A percentile compares a stretch with the other conserved stretches of the same genome.
Evolutionary conservation across 2,797 vertebrate species (phyloP).

Genomic region (Lophius americanus): DNA sequence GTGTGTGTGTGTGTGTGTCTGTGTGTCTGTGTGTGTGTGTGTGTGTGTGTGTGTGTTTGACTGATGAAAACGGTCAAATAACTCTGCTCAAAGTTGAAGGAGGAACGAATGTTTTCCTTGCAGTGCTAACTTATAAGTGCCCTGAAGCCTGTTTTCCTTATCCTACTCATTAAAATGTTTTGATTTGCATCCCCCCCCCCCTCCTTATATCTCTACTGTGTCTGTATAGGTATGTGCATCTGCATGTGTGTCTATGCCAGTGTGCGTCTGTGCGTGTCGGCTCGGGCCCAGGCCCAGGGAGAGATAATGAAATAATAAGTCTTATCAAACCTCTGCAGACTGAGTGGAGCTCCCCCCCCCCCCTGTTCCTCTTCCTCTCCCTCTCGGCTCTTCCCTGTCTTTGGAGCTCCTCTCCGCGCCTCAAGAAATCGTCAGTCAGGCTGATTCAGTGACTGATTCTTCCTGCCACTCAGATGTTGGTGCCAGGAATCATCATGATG

Average conservation of each 20-base stretch:
- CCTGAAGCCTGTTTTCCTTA: slow-evolving; percentile 56
- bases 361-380: slow-evolving; percentile 34
- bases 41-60: not conserved
- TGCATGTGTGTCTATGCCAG: slow-evolving; percentile 22
- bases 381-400: slow-evolving; percentile 43
- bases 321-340: slow-evolving; percentile 81
- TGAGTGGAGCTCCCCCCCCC: slow-evolving; percentile 64
- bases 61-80: slow-evolving; percentile 16
- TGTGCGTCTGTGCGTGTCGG: slow-evolving; percentile 49
- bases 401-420: not conserved
- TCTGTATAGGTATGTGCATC: slow-evolving; percentile 16
- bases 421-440: slow-evolving; percentile 58
- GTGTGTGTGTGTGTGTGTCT: not conserved
- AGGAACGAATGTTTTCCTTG: slow-evolving; percentile 45
- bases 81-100: slow-evolving; percentile 38
- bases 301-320: slow-evolving; percentile 83
- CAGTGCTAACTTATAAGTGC: slow-evolving; percentile 62
- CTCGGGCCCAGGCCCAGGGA: slow-evolving; percentile 70
- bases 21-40: slow-evolving; percentile 1
- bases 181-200: slow-evolving; percentile 62
- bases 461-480: slow-evolving; percentile 56
- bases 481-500: slow-evolving; percentile 27
- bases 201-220: slow-evolving; percentile 25
- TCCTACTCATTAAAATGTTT: slow-evolving; percentile 65
- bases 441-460: slow-evolving; percentile 65